Percentiles rank a stretch among this genome's conserved stretches.
Evolutionary conservation across 2,797 vertebrate species (phyloP).

Genomic region (Champsocephalus gunnari): DNA sequence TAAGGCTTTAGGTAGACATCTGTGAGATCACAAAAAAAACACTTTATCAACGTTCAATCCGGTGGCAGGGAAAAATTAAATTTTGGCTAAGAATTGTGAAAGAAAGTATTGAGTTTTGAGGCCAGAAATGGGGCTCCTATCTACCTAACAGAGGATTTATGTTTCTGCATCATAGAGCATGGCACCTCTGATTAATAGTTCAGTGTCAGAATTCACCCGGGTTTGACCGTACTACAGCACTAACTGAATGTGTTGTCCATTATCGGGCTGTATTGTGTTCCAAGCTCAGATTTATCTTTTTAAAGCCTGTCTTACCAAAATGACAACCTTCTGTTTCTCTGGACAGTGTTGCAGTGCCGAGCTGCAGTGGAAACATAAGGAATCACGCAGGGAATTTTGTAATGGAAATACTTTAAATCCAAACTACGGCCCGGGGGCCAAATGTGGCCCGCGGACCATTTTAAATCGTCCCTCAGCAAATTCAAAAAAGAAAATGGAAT

Average conservation of each 20-base stretch:
- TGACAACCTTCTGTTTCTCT: background rate
- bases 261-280: background rate
- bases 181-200: constrained; percentile 16
- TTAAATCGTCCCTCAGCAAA: too few relatives aligned
- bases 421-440: too few relatives aligned
- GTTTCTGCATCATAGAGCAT: background rate
- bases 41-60: background rate
- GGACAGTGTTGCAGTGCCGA: background rate
- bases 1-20: background rate
- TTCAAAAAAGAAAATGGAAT: too few relatives aligned
- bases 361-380: background rate
- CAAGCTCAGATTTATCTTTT: too few relatives aligned
- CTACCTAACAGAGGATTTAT: background rate
- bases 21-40: background rate
- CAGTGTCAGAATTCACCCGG: background rate
- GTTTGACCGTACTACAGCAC: background rate
- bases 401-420: background rate
- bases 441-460: too few relatives aligned
- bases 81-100: background rate
- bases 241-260: background rate
- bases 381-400: background rate
- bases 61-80: background rate
- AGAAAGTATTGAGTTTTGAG: too few relatives aligned
- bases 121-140: background rate
- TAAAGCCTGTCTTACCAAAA: too few relatives aligned